Conservation (phyloP, 2,113 vertebrate species). For the Tichodroma muraria region DNA sequence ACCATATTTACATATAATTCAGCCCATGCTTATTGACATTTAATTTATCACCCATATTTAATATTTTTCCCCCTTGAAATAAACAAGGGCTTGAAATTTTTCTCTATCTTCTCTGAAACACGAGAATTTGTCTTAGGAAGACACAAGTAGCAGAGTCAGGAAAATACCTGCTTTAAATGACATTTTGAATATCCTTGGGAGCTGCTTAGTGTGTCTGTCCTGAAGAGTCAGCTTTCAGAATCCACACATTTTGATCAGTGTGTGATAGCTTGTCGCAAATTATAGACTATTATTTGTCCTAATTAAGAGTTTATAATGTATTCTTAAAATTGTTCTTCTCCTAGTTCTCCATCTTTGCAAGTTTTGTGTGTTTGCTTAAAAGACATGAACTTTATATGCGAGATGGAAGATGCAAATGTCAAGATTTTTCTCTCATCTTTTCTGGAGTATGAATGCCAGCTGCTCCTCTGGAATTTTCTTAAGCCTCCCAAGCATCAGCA, state of each 20-base stretch:
- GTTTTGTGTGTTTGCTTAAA: background rate
- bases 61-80: background rate
- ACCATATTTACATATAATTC: background rate
- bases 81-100: background rate
- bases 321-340: background rate
- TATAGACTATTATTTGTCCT: background rate
- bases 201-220: background rate
- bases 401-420: background rate
- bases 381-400: fast-evolving
- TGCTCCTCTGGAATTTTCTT: background rate
- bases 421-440: background rate
- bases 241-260: background rate
- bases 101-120: background rate
- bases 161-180: background rate
- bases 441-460: background rate
- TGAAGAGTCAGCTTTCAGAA: background rate
- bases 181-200: background rate
- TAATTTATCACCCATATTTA: background rate
- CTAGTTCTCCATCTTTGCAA: background rate
- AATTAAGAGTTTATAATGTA: background rate
- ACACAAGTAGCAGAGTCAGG: background rate
- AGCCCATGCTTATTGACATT: background rate
- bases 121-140: background rate
- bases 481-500: background rate
- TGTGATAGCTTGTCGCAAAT: background rate